Base-by-base conservation (phyloP, 2,888 invertebrate genomes). In the Elegia similella region DNA sequence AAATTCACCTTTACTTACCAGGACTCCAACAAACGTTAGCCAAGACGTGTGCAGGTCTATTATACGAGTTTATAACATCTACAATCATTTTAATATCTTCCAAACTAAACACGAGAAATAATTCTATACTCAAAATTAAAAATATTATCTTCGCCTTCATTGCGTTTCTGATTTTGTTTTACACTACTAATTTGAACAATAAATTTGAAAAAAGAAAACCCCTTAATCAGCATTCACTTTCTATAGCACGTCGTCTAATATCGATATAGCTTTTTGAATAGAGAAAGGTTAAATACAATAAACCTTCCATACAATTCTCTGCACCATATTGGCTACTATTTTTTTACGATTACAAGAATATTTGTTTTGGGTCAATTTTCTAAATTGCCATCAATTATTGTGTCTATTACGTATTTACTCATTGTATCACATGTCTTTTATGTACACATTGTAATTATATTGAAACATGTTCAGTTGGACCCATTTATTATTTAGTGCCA, bases 1-100 rank as follows among this genome's bases (percentile, higher is more conserved):
- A n/a, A 12, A 5, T 12, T 12, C 1, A 5, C 38, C 7, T 12
- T 8, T 54, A 72, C 78, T 80, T 72, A 84, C 84, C 17, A n/a
- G 61, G 34, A 15, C 62, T 66, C 80, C 82, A 81, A 62, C 82
- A 82, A 32, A 80, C 65, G 52, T 69, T 66, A 12, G 75, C 75
- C 7, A 71, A 56, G 8, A 83, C 67, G 12, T 64, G 57, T 10
- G 80, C 74, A n/a, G 84, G 78, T 61, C 67, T 76, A 0, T 75
- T 59, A 64, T 72, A 80, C 16, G 75, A 76, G 47, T 70, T 63
- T 1, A 80, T 63, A 15, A 85, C 62, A 60, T 83, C 82, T 7
- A 62, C 61, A 48, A 81, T 66, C 74, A 86, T 76, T 65, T 70
- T 62, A 17, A 48, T 17, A 48, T 12, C 23, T 10, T 15, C 29